Evolutionary conservation across 2,113 vertebrate species (phyloP).

Genomic region (Hemiscyllium ocellatum): DNA sequence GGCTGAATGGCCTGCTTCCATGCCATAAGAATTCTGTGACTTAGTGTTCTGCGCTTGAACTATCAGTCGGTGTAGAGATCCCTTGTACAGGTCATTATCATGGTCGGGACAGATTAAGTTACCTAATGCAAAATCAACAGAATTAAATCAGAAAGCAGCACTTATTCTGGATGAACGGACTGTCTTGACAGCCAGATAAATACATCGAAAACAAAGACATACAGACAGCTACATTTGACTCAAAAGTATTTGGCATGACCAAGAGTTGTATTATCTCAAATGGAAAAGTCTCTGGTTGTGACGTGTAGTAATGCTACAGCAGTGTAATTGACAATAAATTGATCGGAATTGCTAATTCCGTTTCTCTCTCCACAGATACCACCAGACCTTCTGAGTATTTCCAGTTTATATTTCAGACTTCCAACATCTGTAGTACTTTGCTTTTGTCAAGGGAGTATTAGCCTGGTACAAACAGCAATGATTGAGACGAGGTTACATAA

Average conservation of each 20-base stretch:
- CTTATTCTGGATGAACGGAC: not conserved
- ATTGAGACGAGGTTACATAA: slow-evolving; percentile 16
- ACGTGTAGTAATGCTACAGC: not conserved
- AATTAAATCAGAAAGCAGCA: not conserved
- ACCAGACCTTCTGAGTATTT: too few species aligned
- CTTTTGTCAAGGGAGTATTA: not conserved
- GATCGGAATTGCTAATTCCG: too few species aligned
- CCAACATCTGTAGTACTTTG: too few species aligned
- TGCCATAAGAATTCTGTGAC: too few species aligned
- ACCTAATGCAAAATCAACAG: not conserved
- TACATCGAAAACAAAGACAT: not conserved
- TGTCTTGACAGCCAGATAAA: not conserved
- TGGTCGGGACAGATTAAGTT: not conserved
- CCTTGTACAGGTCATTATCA: not conserved
- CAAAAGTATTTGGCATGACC: not conserved
- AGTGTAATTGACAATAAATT: too few species aligned
- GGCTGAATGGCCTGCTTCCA: too few species aligned
- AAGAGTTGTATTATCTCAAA: not conserved
- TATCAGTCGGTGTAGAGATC: not conserved
- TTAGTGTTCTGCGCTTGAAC: too few species aligned
- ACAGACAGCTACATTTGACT: not conserved
- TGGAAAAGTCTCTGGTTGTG: not conserved
- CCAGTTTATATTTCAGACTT: too few species aligned
- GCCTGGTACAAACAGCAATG: not conserved
- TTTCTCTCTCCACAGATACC: too few species aligned